Base-by-base conservation (phyloP, 2,797 vertebrate genomes). In the Cichlasoma orientale region DNA sequence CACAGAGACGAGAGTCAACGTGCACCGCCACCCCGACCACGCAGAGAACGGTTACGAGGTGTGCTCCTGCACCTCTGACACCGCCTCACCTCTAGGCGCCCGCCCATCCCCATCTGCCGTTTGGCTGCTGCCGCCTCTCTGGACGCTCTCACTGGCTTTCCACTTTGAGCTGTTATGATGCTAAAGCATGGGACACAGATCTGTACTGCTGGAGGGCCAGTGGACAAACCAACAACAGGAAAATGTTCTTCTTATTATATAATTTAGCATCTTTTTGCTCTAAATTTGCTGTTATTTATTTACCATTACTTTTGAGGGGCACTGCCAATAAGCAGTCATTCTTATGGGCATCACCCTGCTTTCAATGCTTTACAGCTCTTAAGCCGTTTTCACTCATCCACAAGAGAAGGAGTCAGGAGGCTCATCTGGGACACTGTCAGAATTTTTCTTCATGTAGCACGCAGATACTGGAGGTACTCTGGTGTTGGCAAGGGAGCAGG, bases 11-110 rank as follows among this genome's bases (percentile, higher is more conserved):
- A 92, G 96, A 59, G 93, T 91, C 4, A 95, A 92, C 0, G 96
- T 95, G 16, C 96, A 94, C 23, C 96, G 92, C 0, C 95, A 95
- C 0, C 89, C 93, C 3, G 97, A 96, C 90, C 96, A 95, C n/a
- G 94, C 96, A 0, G 96, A 97, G 86, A 97, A 97, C 0, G 96
- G 96, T 23, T 97, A 95, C 0, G 97, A 98, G 84, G 97, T 98
- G 75, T 99, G 98, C 80, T 98, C 98, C 72, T 99, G 97, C 90
- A 97, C 96, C 58, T 98, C 98, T 0, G 95, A 95, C 2, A 88
- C 79, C 0, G 95, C 94, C 1, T 80, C 93, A 0, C 82, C 92
- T 16, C 29, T 88, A 3, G 90, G 88, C 1, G 58, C 21, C 2
- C 87, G 14, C 1, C 83, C 82, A 31, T 82, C 91, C 6, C 91